These are phyloP conservation scores for Eudorcas thomsonii DNA, from an alignment of 2,113 vertebrate species.

Conservation along the genomic window DNA sequence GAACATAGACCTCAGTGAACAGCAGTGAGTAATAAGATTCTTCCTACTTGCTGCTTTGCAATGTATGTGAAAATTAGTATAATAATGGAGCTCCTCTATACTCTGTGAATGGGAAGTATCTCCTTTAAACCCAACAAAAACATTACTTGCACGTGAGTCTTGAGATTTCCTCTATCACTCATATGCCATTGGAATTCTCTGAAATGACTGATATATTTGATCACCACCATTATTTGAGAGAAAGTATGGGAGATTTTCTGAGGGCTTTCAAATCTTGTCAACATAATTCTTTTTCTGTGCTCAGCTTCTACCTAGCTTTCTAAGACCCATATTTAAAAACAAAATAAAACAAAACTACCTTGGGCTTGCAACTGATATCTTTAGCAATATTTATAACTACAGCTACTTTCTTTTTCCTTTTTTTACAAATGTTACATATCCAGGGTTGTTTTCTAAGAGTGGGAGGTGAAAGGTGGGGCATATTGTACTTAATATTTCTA, in stretches of 20 bases:
- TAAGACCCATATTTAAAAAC: background rate
- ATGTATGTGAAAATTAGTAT: background rate
- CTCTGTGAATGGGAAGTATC: background rate
- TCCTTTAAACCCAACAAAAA: background rate
- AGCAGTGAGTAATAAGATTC: background rate
- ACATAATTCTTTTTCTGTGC: background rate
- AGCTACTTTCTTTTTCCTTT: background rate
- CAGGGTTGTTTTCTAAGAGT: background rate
- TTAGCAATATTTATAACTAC: background rate
- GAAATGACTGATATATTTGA: constrained; percentile 10
- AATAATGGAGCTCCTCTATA: background rate
- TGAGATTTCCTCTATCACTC: background rate
- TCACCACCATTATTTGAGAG: background rate
- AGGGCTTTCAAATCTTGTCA: background rate
- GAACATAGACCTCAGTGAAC: background rate
- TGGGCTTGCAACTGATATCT: background rate
- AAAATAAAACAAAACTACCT: background rate
- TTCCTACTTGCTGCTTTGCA: background rate
- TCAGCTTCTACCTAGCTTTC: background rate
- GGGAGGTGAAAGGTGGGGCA: background rate
- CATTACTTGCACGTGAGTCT: background rate
- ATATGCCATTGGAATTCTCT: background rate
- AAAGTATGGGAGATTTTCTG: background rate
- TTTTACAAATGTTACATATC: background rate
- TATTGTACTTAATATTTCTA: background rate